phyloP scores from a whole-genome alignment of 2,888 invertebrate species.

The Sphecodes monilicornis region DNA sequence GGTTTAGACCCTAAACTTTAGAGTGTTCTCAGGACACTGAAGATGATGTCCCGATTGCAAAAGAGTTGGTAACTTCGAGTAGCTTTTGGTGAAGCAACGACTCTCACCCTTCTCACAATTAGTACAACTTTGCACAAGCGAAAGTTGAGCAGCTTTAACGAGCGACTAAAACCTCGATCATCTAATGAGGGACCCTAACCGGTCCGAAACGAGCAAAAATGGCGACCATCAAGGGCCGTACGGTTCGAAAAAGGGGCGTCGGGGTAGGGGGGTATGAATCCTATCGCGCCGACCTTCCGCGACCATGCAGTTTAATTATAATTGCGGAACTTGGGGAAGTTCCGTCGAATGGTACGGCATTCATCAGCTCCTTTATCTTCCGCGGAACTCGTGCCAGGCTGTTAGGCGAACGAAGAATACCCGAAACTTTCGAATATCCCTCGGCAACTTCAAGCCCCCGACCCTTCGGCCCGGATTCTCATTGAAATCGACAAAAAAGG shows the following conservation, averaged over 20 bases:
- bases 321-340: conserved; percentile 60
- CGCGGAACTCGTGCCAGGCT: conserved; percentile 52
- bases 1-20: neutral
- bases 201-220: neutral
- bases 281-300: conserved; percentile 46
- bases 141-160: neutral
- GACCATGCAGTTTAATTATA: conserved; percentile 63
- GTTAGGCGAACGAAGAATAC: conserved; percentile 38
- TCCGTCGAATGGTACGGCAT: conserved; percentile 45
- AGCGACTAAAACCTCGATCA: neutral
- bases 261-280: conserved; percentile 40
- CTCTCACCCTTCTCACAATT: neutral
- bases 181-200: neutral
- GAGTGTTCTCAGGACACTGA: neutral
- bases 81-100: neutral
- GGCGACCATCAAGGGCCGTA: neutral
- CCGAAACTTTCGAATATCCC: conserved; percentile 62
- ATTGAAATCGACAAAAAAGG: conserved; percentile 51
- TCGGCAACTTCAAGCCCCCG: conserved; percentile 43
- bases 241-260: neutral
- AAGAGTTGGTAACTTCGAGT: neutral
- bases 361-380: conserved; percentile 66
- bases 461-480: conserved; percentile 17
- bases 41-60: neutral
- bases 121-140: neutral